Evolutionary conservation across 2,888 invertebrate genomes (phyloP).

Genomic region (Nymphalis c-album): DNA sequence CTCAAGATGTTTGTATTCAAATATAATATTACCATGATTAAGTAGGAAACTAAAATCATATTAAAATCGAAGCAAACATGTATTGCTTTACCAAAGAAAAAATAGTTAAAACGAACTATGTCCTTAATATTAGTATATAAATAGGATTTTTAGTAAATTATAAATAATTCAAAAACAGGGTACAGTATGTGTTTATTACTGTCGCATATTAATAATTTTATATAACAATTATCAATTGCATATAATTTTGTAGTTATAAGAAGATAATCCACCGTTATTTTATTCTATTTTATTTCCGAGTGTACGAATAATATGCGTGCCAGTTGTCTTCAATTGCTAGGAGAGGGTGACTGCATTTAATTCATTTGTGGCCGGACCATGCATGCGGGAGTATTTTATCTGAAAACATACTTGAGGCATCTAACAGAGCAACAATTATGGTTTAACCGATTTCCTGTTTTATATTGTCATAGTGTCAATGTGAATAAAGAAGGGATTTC

Average conservation of each 20-base stretch:
- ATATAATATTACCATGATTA: too few species aligned
- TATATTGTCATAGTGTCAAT: not conserved
- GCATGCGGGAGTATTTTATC: conserved; percentile 76
- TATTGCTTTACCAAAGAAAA: too few species aligned
- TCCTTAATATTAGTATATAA: too few species aligned
- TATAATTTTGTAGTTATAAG: not conserved
- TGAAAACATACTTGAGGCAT: conserved; percentile 13
- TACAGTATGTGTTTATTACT: too few species aligned
- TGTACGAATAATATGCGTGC: conserved; percentile 57
- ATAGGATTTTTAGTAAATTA: too few species aligned
- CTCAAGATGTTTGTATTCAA: conserved; percentile 36
- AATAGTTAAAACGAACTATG: too few species aligned
- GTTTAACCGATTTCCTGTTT: conserved; percentile 34
- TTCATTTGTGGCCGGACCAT: conserved; percentile 63
- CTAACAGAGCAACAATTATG: conserved; percentile 11
- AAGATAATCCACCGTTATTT: not conserved
- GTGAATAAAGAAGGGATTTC: not conserved
- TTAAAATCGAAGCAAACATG: too few species aligned
- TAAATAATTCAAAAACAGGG: too few species aligned
- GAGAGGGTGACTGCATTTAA: conserved; percentile 73
- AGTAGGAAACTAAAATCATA: too few species aligned
- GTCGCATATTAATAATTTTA: too few species aligned
- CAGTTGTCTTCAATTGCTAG: conserved; percentile 74
- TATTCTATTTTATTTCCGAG: conserved; percentile 40
- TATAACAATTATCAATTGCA: not conserved